Evolutionary conservation across 2,888 invertebrate genomes (phyloP).

Genomic region (Eilema depressum): DNA sequence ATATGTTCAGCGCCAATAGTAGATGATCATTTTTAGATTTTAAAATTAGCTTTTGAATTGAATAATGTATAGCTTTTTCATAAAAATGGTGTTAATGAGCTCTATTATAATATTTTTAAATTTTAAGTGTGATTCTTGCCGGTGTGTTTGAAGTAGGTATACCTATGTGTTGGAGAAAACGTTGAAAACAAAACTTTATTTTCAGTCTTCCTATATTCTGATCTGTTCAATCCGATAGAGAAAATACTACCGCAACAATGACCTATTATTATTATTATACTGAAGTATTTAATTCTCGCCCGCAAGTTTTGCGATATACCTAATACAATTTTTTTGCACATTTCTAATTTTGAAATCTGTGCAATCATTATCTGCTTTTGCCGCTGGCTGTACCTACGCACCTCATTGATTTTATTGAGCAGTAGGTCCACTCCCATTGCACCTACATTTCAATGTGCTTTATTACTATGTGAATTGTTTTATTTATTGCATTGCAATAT

Average conservation of each 20-base stretch:
- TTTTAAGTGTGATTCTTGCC: no score
- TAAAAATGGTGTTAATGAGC: no score
- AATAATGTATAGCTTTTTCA: no score
- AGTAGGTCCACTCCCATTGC: background rate
- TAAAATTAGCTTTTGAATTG: background rate
- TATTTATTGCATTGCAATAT: background rate
- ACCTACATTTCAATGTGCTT: background rate
- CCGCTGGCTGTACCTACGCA: background rate
- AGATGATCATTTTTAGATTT: background rate
- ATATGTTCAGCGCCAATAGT: background rate
- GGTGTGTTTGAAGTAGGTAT: no score
- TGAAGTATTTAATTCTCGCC: no score
- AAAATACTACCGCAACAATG: no score
- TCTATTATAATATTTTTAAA: no score
- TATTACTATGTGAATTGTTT: slow-evolving; percentile 4
- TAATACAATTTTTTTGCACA: background rate
- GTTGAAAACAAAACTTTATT: no score
- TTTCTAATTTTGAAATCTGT: background rate
- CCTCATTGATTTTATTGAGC: background rate
- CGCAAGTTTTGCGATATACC: background rate
- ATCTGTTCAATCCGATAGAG: no score
- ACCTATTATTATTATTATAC: no score
- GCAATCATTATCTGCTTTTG: background rate
- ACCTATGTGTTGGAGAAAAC: no score
- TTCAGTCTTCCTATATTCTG: no score